Conservation (phyloP, 1,140 invertebrate species). For the Brachionus rotundiformis region DNA sequence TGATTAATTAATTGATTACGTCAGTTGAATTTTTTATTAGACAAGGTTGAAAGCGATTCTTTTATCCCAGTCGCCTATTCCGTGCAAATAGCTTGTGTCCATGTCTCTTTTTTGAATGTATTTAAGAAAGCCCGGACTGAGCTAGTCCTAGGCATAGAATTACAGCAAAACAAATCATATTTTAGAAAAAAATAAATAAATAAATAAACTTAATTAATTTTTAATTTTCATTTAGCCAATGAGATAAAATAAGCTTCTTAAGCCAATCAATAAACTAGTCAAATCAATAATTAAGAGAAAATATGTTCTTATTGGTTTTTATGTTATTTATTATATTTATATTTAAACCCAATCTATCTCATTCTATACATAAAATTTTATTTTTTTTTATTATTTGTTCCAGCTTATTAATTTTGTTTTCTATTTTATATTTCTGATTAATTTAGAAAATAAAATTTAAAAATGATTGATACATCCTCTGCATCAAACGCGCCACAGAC, state of each 20-base stretch:
- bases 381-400: not conserved
- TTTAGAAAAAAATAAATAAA: not conserved
- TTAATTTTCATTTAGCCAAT: not conserved
- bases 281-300: not conserved
- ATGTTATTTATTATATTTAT: not conserved
- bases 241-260: not conserved
- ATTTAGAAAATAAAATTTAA: not conserved
- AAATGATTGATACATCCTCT: slow-evolving; percentile 45
- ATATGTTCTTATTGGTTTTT: not conserved
- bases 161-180: not conserved
- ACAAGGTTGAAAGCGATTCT: not conserved
- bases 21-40: slow-evolving; percentile 30
- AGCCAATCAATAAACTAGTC: not conserved
- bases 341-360: slow-evolving; percentile 16
- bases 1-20: slow-evolving; percentile 18
- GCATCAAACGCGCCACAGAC: not conserved
- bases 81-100: slow-evolving; percentile 26
- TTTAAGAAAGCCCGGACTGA: not conserved
- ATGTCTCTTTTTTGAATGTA: not conserved
- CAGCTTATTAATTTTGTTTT: slow-evolving; percentile 35
- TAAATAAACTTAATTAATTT: not conserved
- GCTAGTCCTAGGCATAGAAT: too few relatives aligned
- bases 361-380: not conserved
- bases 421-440: not conserved
- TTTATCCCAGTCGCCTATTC: not conserved